Evolutionary conservation across 2,113 vertebrate species (phyloP).

Genomic region (Notarius lentiginosus): DNA sequence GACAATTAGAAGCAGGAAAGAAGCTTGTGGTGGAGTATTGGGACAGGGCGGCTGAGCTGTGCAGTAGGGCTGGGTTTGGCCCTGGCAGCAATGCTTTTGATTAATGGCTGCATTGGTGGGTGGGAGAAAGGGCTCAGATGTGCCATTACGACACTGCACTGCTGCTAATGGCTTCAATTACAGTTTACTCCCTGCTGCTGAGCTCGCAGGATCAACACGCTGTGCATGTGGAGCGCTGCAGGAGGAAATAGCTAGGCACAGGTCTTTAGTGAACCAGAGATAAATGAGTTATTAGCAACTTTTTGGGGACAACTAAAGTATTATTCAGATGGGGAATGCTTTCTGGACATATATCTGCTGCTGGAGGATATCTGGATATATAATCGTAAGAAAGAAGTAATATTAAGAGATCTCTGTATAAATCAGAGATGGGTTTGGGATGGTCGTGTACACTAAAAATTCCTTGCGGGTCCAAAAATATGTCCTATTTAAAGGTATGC

Average conservation of each 20-base stretch:
- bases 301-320: conserved; percentile 27
- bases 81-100: conserved; percentile 61
- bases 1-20: conserved; percentile 3
- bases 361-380: background rate
- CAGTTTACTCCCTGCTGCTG: conserved; percentile 73
- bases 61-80: conserved; percentile 2
- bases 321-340: background rate
- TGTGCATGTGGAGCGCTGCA: conserved; percentile 57
- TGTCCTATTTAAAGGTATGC: background rate
- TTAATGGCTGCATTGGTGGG: conserved; percentile 77
- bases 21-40: background rate
- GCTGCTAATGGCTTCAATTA: conserved; percentile 84
- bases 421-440: background rate
- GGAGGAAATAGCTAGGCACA: conserved; percentile 40
- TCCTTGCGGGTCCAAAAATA: background rate
- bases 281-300: conserved; percentile 40
- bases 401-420: background rate
- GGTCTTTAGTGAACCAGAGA: conserved; percentile 43
- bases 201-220: conserved; percentile 69
- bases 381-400: no score
- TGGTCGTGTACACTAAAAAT: background rate
- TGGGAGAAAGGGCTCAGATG: conserved; percentile 77
- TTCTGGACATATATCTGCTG: background rate
- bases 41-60: conserved; percentile 16
- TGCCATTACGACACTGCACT: conserved; percentile 78